Evolutionary conservation across 2,113 vertebrate species (phyloP), one percentile per base, ranked within the genome.

Genomic region (Sinocyclocheilus anshuiensis): DNA sequence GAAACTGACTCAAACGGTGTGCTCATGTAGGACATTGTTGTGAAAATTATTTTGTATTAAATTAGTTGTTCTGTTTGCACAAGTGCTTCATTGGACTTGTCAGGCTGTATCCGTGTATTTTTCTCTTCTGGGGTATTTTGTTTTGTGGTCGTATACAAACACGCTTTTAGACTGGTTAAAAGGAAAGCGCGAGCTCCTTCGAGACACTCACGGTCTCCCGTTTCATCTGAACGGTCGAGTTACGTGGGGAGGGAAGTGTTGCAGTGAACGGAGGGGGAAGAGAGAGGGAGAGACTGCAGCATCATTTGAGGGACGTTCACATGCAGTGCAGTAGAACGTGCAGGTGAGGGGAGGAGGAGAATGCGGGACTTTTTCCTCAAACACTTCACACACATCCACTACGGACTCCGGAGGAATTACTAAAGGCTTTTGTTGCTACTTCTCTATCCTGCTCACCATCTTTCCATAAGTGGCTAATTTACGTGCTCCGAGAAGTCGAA

Each of bases 221-320:
- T 97, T 95, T 96, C 96, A 95, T 96, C 95, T 94, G 94, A 94
- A 93, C 92, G 94, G 94, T 96, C 96, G 94, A 97, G 96, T 97
- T 96, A 92, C 93, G 91, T 89, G 89, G 89, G 83, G 89, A 88
- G 89, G 87, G 90, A 89, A 94, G 92, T 92, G 93, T 94, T 95
- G 94, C 92, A 94, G 94, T 93, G 96, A 95, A 93, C 94, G 77
- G 90, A 92, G 93, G 86, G 94, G 92, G 89, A 48, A 94, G 93
- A 90, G 91, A 86, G 87, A 93, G 93, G 88, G 93, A 91, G 94
- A 95, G 94, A 95, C 96, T 97, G 97, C 97, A 97, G 96, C 96
- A 97, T 97, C 96, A 95, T 96, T 95, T 93, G 94, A 94, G 96
- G 96, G 94, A 96, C 95, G 95, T 95, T 96, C 95, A 95, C 95